phyloP scores from a whole-genome alignment of 2,113 vertebrate genomes.

The Strix aluco region DNA sequence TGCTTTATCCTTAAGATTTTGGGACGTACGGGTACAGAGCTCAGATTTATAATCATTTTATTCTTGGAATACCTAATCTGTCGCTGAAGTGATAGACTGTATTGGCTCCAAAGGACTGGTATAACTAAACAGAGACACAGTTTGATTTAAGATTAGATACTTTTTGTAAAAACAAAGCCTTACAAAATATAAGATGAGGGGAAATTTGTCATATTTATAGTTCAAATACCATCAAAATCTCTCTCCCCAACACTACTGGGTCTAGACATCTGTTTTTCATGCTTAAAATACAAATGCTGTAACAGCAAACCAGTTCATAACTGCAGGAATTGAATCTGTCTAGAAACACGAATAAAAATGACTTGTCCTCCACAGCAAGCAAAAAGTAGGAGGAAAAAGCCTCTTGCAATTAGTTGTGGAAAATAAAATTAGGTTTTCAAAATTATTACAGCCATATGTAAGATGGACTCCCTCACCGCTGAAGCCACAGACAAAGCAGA shows the following conservation, averaged over 20 bases:
- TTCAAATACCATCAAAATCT: constrained; percentile 48
- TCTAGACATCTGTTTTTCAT: constrained; percentile 52
- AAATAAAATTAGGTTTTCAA: constrained; percentile 21
- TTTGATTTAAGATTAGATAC: constrained; percentile 33
- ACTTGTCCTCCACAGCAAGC: neutral
- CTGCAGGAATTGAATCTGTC: constrained; percentile 27
- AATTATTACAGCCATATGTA: neutral
- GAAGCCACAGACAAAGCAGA: neutral
- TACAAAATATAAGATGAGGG: constrained; percentile 13
- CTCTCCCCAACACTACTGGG: neutral
- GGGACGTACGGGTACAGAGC: neutral
- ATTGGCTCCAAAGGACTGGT: neutral
- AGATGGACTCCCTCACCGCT: neutral
- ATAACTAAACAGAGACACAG: neutral
- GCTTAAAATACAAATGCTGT: constrained; percentile 47
- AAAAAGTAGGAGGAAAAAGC: neutral
- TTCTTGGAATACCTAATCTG: constrained; percentile 31
- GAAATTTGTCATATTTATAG: constrained; percentile 14
- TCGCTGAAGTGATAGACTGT: neutral
- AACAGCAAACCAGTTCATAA: constrained; percentile 37
- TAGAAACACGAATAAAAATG: constrained; percentile 15
- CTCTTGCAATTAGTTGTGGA: constrained; percentile 29
- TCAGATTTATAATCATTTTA: neutral
- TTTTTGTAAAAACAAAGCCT: constrained; percentile 48
- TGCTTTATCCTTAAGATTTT: neutral